A percentile compares a stretch with the other conserved stretches of the same genome.
Evolutionary conservation across 2,797 vertebrate species (phyloP).

Genomic region (Periophthalmus magnuspinnatus): DNA sequence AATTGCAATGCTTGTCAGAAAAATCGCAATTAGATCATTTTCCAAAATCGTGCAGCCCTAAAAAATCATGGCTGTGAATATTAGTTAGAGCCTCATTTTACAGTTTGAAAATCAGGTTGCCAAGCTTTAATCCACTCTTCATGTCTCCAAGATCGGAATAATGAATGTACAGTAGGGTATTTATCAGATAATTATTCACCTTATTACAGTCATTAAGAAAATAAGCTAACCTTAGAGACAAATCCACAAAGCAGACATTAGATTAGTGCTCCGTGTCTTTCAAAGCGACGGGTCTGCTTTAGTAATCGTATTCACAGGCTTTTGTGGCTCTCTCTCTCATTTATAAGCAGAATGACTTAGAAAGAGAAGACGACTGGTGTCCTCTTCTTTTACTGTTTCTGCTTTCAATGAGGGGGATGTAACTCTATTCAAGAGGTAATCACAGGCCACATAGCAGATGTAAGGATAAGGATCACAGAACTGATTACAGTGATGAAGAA

Average conservation of each 20-base stretch:
- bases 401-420: conserved; percentile 7
- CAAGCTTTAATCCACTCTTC: neutral
- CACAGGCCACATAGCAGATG: neutral
- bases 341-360: conserved; percentile 18
- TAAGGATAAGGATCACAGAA: neutral
- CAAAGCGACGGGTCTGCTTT: conserved; percentile 1
- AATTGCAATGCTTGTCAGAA: too few relatives aligned
- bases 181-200: neutral
- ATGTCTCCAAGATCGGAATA: neutral
- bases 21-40: too few relatives aligned
- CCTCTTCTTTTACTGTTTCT: neutral
- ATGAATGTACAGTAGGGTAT: neutral
- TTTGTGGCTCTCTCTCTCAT: neutral
- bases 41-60: too few relatives aligned
- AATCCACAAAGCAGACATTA: conserved; percentile 6
- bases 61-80: too few relatives aligned
- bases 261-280: neutral
- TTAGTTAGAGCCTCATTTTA: too few relatives aligned
- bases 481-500: neutral
- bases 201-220: conserved; percentile 3
- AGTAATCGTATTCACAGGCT: conserved; percentile 4
- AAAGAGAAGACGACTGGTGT: conserved; percentile 11
- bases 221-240: neutral
- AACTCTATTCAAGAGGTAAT: conserved; percentile 21
- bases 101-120: neutral